Evolutionary conservation across 2,113 vertebrate genomes (phyloP).

Genomic region (Eudyptes chrysolophus): DNA sequence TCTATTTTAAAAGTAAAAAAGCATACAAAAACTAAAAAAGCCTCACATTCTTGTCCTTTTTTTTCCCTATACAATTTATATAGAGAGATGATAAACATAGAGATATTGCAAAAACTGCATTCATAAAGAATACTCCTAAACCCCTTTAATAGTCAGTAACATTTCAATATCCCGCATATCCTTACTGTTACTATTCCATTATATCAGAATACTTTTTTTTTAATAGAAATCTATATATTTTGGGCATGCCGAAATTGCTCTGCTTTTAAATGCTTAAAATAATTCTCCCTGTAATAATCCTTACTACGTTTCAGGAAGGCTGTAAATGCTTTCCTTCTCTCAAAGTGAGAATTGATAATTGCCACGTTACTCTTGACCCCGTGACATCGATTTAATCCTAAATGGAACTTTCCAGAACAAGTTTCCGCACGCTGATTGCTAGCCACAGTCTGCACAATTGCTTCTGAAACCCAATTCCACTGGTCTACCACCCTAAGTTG

Average conservation of each 20-base stretch:
- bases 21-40: background rate
- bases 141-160: background rate
- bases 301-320: background rate
- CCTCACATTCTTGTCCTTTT: background rate
- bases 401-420: background rate
- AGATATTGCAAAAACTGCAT: background rate
- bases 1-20: background rate
- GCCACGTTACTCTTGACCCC: rapidly evolving
- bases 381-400: rapidly evolving
- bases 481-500: rapidly evolving
- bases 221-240: background rate
- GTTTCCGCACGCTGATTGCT: background rate
- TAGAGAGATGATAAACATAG: background rate
- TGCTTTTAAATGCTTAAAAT: background rate
- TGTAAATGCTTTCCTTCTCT: background rate
- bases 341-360: background rate
- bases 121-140: background rate
- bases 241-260: background rate
- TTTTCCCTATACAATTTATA: background rate
- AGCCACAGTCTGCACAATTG: background rate
- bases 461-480: background rate
- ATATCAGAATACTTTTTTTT: background rate
- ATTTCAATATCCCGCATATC: background rate
- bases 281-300: background rate
- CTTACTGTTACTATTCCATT: background rate